Conservation (phyloP, 2,797 vertebrate genomes). For the Arctocebus calabarensis region DNA sequence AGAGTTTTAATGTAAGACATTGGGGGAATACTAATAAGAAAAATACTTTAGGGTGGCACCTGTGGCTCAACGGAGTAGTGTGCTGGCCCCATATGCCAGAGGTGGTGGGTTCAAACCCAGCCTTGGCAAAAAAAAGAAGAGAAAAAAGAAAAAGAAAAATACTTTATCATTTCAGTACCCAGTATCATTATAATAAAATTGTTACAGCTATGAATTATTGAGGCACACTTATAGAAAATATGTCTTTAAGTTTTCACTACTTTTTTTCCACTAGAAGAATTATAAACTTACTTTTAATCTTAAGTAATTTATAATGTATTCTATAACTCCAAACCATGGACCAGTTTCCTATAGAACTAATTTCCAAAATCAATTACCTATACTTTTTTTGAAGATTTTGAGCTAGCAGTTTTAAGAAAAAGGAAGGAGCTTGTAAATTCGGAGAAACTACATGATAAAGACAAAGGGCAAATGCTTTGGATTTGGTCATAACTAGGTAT, state of each 20-base stretch:
- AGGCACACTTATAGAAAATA: not conserved
- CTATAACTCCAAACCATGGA: not conserved
- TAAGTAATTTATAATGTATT: constrained; percentile 22
- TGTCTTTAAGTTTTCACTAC: not conserved
- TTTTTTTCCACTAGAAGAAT: constrained; percentile 37
- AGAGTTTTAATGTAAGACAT: not conserved
- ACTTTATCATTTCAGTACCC: not conserved
- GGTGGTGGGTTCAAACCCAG: no score
- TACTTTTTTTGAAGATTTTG: not conserved
- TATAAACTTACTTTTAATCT: not conserved
- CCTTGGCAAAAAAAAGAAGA: no score
- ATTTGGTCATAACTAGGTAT: not conserved
- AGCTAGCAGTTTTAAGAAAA: not conserved
- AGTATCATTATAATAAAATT: not conserved
- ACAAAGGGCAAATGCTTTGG: not conserved
- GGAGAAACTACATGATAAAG: not conserved
- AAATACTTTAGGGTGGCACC: not conserved
- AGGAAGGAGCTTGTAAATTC: not conserved
- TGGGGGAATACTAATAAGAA: not conserved
- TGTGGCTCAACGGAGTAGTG: no score
- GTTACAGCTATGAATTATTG: not conserved
- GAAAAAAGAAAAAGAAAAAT: not conserved
- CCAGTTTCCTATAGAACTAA: not conserved
- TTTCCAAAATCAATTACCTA: constrained; percentile 38
- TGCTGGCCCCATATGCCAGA: no score